Conservation (phyloP, 1,140 invertebrate genomes). For the Dendroctonus valens region DNA sequence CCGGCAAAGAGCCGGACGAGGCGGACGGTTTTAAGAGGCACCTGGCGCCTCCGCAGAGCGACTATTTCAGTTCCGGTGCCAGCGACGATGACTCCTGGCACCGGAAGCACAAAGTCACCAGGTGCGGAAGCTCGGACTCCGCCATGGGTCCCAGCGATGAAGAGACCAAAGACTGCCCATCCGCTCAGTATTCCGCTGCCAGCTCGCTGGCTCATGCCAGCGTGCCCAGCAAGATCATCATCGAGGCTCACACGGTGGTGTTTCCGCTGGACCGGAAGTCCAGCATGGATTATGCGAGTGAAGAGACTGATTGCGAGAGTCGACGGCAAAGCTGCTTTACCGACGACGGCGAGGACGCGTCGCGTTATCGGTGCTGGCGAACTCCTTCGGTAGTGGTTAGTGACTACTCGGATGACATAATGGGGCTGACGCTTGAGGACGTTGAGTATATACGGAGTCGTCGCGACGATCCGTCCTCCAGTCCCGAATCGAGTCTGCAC, state of each 20-base stretch:
- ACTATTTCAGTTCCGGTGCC: constrained; percentile 45
- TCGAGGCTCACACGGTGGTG: constrained; percentile 45
- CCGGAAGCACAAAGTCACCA: constrained; percentile 37
- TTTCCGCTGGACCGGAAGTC: constrained; percentile 43
- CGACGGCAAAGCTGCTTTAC: constrained; percentile 52
- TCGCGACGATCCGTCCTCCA: constrained; percentile 47
- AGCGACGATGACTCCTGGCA: constrained; percentile 45
- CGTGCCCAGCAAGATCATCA: constrained; percentile 46
- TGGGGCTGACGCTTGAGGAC: constrained; percentile 63
- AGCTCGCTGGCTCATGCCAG: constrained; percentile 44
- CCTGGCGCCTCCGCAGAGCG: constrained; percentile 42
- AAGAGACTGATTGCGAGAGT: constrained; percentile 46
- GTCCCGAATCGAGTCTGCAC: constrained; percentile 57
- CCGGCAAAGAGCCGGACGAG: constrained; percentile 3
- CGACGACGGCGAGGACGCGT: constrained; percentile 50
- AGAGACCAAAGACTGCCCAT: constrained; percentile 44
- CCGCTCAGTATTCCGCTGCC: constrained; percentile 36
- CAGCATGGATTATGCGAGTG: constrained; percentile 44
- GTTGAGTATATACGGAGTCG: constrained; percentile 62
- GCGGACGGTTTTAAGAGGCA: constrained; percentile 15
- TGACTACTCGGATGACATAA: constrained; percentile 75
- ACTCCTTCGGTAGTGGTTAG: constrained; percentile 81
- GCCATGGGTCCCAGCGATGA: constrained; percentile 57
- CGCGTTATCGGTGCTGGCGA: constrained; percentile 60
- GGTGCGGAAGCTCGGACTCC: constrained; percentile 58